phyloP scores from a whole-genome alignment of 2,797 vertebrate species.

The Cetoscarus ocellatus region DNA sequence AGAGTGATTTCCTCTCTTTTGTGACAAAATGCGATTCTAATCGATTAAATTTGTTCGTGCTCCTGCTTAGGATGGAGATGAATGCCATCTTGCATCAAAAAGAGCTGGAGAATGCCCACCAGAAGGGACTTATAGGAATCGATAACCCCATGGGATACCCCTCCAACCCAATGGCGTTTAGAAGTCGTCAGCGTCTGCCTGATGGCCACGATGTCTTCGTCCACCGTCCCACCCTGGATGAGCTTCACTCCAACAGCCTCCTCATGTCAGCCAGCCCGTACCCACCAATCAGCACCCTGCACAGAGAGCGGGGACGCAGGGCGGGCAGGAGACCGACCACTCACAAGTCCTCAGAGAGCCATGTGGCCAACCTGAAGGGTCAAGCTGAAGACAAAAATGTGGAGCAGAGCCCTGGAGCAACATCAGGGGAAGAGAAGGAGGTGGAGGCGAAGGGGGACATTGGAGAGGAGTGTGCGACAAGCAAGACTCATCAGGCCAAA shows the following conservation, averaged over 20 bases:
- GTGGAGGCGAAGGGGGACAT: conserved; percentile 84
- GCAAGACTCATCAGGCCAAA: conserved; percentile 85
- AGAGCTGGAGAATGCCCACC: conserved; percentile 92
- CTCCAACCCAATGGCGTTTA: conserved; percentile 84
- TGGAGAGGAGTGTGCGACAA: conserved; percentile 76
- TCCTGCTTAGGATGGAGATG: conserved; percentile 92
- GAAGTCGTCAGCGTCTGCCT: conserved; percentile 86
- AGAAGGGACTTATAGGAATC: conserved; percentile 88
- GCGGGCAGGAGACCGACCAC: conserved; percentile 84
- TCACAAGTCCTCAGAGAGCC: conserved; percentile 86
- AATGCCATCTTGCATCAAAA: conserved; percentile 95
- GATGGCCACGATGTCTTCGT: conserved; percentile 90
- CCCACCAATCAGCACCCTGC: conserved; percentile 87
- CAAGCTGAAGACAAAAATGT: conserved; percentile 86
- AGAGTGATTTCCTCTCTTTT: background rate
- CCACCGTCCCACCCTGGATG: conserved; percentile 88
- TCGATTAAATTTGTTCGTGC: conserved; percentile 5
- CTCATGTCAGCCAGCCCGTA: conserved; percentile 89
- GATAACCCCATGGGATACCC: conserved; percentile 89
- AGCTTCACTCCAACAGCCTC: conserved; percentile 88
- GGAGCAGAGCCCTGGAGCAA: conserved; percentile 79
- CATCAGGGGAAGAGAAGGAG: conserved; percentile 88
- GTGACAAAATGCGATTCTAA: background rate
- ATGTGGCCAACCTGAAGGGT: conserved; percentile 78
- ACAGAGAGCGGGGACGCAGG: conserved; percentile 89